Percentiles rank a stretch among this genome's conserved stretches.
These are phyloP conservation scores for Xanthia togata DNA, from an alignment of 2,888 invertebrate species.

Conservation along the genomic window DNA sequence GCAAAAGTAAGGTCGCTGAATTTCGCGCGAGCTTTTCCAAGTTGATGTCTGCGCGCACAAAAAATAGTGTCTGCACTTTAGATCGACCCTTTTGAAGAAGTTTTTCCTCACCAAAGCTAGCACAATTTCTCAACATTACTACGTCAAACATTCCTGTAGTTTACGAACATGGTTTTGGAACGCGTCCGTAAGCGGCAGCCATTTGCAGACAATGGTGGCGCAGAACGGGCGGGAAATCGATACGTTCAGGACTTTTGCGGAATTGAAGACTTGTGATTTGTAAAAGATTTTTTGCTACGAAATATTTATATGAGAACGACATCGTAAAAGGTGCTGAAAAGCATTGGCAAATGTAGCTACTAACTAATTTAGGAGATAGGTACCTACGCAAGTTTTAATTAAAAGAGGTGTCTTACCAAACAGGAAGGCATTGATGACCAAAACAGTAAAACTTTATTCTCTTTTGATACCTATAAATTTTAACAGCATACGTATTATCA, in stretches of 20 bases:
- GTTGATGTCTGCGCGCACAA: not conserved
- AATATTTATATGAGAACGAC: conserved; percentile 6
- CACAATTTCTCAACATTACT: conserved; percentile 77
- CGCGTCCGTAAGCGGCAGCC: conserved; percentile 82
- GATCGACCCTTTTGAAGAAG: conserved; percentile 17
- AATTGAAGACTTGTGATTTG: conserved; percentile 42
- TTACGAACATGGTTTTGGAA: conserved; percentile 75
- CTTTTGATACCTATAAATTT: not conserved
- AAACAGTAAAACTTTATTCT: not conserved
- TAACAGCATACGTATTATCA: not conserved
- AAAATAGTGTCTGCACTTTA: not conserved
- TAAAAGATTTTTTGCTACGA: conserved; percentile 32
- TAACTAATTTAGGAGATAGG: not conserved
- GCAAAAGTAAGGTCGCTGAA: not conserved
- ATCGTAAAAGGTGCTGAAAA: not conserved
- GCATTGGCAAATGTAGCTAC: not conserved
- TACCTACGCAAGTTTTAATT: not conserved
- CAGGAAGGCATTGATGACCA: not conserved
- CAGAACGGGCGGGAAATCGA: conserved; percentile 78
- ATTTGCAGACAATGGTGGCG: conserved; percentile 87
- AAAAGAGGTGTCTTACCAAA: not conserved
- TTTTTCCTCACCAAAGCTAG: conserved; percentile 72
- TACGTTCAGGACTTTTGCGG: conserved; percentile 79
- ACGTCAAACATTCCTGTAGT: conserved; percentile 73
- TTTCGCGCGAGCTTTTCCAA: not conserved